Evolutionary conservation across 2,888 invertebrate genomes (phyloP), one percentile per base, ranked within the genome.

Genomic region (Camponotus fellah): DNA sequence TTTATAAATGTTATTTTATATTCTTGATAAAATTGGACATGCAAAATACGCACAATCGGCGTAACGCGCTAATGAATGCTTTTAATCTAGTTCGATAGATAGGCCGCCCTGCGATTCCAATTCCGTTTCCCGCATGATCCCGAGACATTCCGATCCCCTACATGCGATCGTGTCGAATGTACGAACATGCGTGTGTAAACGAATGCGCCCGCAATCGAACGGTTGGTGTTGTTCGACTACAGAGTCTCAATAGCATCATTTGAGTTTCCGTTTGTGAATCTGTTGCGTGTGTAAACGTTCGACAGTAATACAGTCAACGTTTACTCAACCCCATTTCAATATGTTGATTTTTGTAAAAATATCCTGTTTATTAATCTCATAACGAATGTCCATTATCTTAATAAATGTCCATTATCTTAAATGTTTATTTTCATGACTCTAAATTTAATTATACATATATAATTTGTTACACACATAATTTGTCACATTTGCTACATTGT

Each of bases 181-280:
- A 82, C 68, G 75, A 77, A 81, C 85, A 84, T 87, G 82, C 87
- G 88, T 87, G 85, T 82, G 85, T 83, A 89, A 89, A 90, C 88
- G 90, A 90, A 90, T 89, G 85, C 85, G 62, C 84, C 84, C 84
- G 85, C 86, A 85, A 90, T 88, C 89, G 68, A 85, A 86, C 86
- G 86, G 64, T 82, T 85, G 62, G 62, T 66, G 40, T 26, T 43
- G 40, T 60, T 66, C 68, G 43, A 8, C 81, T 71, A 43, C 68
- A 58, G 53, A 46, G 62, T 53, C 76, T 46, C 81, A 60, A 84
- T 81, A 46, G 66, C 14, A 91, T 93, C 91, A 93, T 93, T 93
- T 92, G 88, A 91, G 88, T 93, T 93, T 93, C 92, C 91, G 92
- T 93, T 92, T 93, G 91, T 85, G 82, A 82, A 76, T 76, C 85